Conservation (phyloP, 37 sponge, comb jelly and placozoan genomes). For the Ianthella basta region DNA sequence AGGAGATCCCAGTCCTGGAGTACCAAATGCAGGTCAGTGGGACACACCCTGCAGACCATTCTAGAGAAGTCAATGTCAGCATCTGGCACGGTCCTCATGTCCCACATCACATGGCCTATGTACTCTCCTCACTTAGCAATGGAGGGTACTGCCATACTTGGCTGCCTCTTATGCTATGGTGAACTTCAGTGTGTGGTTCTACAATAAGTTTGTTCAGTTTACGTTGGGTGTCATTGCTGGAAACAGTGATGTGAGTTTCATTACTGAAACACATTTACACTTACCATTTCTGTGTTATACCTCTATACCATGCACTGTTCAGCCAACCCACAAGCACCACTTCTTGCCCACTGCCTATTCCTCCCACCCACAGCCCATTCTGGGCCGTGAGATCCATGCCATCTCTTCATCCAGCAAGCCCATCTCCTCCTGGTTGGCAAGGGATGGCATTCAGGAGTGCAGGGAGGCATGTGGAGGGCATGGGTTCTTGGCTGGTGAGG, state of each 20-base stretch:
- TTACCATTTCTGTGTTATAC: neutral
- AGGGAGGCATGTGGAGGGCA: constrained; percentile 99
- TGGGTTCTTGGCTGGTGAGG: constrained; percentile 86
- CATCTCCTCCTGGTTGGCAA: constrained; percentile 63
- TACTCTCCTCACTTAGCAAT: constrained; percentile 61
- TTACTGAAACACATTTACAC: neutral
- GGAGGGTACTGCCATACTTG: constrained; percentile 80
- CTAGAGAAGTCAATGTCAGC: too few species aligned
- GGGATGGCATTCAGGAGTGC: constrained; percentile 90
- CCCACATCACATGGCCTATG: neutral
- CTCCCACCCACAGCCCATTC: constrained; percentile 48
- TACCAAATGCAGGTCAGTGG: constrained; percentile 82
- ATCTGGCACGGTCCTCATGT: too few species aligned
- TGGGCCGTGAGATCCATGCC: constrained; percentile 88
- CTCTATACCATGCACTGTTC: neutral
- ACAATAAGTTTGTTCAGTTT: constrained; percentile 41
- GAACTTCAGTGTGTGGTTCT: constrained; percentile 43
- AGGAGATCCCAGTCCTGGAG: constrained; percentile 84
- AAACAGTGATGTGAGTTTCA: constrained; percentile 47
- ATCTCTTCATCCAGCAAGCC: constrained; percentile 82
- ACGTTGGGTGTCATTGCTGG: constrained; percentile 44
- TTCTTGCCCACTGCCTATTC: neutral
- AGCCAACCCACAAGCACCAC: neutral
- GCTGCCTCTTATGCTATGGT: constrained; percentile 56
- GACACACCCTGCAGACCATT: too few species aligned